These are phyloP conservation scores for Atrichornis clamosus DNA, from an alignment of 2,113 vertebrate genomes.

Conservation along the genomic window DNA sequence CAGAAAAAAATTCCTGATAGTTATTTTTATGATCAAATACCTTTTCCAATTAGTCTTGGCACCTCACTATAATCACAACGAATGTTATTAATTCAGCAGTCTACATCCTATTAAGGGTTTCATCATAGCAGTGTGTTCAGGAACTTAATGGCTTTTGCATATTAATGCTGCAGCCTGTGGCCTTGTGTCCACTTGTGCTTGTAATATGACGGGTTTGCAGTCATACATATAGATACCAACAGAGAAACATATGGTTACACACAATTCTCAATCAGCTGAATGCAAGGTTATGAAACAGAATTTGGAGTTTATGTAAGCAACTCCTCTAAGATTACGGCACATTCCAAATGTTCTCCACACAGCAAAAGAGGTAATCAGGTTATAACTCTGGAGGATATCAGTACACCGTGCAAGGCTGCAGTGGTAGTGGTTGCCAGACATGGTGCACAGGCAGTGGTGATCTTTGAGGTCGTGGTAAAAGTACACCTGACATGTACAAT, in stretches of 20 bases:
- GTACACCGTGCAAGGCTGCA: background rate
- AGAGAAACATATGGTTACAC: background rate
- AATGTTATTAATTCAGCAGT: conserved; percentile 65
- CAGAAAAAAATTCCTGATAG: background rate
- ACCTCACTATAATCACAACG: conserved; percentile 55
- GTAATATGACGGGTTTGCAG: background rate
- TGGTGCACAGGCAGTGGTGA: background rate
- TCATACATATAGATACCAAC: background rate
- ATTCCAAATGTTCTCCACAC: background rate
- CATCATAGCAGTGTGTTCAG: conserved; percentile 20
- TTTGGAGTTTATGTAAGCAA: background rate
- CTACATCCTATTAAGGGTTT: conserved; percentile 56
- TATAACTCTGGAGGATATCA: background rate
- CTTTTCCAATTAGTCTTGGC: conserved; percentile 65
- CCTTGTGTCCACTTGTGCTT: background rate
- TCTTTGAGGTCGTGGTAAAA: background rate
- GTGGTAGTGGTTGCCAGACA: background rate
- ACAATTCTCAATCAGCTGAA: background rate
- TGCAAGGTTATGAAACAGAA: background rate
- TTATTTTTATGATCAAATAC: conserved; percentile 67
- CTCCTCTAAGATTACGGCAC: background rate
- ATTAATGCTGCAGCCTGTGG: background rate
- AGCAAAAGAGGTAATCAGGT: background rate
- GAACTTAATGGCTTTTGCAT: conserved; percentile 45
- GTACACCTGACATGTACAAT: background rate